phyloP scores from a whole-genome alignment of 2,797 vertebrate species.

The Columba guinea region DNA sequence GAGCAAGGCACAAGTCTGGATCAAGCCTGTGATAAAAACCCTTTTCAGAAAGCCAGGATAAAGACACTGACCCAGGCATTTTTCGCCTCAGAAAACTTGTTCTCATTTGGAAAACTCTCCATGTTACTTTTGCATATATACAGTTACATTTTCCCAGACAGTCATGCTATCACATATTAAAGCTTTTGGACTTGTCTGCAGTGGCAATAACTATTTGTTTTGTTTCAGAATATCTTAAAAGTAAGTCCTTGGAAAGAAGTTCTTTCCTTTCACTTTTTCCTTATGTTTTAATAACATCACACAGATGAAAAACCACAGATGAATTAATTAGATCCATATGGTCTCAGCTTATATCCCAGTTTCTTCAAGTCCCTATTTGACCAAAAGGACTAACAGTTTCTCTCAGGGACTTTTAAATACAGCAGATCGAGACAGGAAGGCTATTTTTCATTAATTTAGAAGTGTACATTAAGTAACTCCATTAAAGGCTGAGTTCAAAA shows the following conservation, averaged over 20 bases:
- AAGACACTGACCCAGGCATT: neutral
- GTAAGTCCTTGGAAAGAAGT: neutral
- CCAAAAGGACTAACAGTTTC: neutral
- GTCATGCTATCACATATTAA: accelerated
- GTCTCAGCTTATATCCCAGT: neutral
- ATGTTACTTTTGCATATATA: neutral
- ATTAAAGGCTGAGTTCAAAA: neutral
- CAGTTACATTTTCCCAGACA: neutral
- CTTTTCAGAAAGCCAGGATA: neutral
- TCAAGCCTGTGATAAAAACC: neutral
- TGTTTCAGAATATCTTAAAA: neutral
- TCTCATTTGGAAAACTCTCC: neutral
- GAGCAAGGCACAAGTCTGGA: neutral
- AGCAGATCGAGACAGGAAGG: neutral
- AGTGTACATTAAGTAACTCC: neutral
- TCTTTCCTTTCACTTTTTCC: neutral
- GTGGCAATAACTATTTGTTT: neutral
- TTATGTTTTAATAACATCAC: neutral
- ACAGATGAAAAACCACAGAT: neutral
- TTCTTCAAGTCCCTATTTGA: neutral
- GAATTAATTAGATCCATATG: accelerated
- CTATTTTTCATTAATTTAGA: neutral
- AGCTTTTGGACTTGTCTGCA: neutral
- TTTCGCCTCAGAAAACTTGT: neutral
- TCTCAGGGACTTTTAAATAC: neutral